These are phyloP conservation scores for Sminthopsis crassicaudata DNA, from an alignment of 2,113 vertebrate genomes.

Conservation along the genomic window DNA sequence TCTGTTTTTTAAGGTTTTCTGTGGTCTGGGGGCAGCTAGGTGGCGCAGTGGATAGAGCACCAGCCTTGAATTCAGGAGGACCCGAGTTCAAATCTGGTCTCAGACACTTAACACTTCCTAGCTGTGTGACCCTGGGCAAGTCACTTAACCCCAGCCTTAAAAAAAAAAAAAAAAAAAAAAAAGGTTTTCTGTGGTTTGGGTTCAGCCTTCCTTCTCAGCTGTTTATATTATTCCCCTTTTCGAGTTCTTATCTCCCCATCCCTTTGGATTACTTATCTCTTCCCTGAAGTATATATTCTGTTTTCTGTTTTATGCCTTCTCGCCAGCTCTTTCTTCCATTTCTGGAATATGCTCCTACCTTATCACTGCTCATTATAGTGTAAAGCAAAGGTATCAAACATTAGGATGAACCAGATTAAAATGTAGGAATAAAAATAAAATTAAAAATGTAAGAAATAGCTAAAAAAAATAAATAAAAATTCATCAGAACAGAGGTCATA, in stretches of 20 bases:
- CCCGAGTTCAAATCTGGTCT: too few species aligned
- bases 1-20: too few species aligned
- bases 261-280: not conserved
- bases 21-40: too few species aligned
- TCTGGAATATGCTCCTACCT: not conserved
- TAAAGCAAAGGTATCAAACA: not conserved
- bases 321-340: not conserved
- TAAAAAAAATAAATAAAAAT: not conserved
- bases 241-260: not conserved
- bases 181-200: too few species aligned
- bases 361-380: not conserved
- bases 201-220: too few species aligned
- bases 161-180: too few species aligned
- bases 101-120: too few species aligned
- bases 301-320: not conserved
- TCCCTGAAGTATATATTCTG: not conserved
- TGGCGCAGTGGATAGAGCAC: too few species aligned
- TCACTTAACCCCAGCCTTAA: too few species aligned
- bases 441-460: not conserved
- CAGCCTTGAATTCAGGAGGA: too few species aligned
- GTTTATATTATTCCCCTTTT: too few species aligned
- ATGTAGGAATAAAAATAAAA: not conserved
- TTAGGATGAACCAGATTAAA: not conserved
- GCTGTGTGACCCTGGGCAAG: too few species aligned
- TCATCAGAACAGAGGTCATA: not conserved